These are phyloP conservation scores for Orussus abietinus DNA, from an alignment of 1,140 invertebrate species.

Conservation along the genomic window DNA sequence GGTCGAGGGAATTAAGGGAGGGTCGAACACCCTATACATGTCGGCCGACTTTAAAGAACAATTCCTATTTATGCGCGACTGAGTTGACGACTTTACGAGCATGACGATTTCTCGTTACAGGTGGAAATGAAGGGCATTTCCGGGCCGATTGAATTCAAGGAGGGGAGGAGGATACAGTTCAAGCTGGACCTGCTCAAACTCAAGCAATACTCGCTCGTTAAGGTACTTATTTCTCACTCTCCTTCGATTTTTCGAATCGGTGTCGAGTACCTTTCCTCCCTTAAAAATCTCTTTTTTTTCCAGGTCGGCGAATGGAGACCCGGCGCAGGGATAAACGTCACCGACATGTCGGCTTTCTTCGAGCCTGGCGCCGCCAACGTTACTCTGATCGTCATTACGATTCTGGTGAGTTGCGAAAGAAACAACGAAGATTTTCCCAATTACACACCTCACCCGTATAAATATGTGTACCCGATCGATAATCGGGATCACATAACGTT, in stretches of 20 bases:
- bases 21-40: too few species aligned
- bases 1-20: too few species aligned
- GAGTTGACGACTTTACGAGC: too few species aligned
- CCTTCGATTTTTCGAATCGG: neutral
- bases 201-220: slow-evolving; percentile 67
- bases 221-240: slow-evolving; percentile 34
- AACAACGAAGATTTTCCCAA: too few species aligned
- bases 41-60: too few species aligned
- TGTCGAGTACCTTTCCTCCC: neutral
- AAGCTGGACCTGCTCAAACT: slow-evolving; percentile 76
- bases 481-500: too few species aligned
- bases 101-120: too few species aligned
- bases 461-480: too few species aligned
- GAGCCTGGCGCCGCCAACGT: slow-evolving; percentile 60
- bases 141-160: slow-evolving; percentile 74
- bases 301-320: slow-evolving; percentile 64
- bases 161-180: slow-evolving; percentile 69
- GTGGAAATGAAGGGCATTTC: slow-evolving; percentile 72
- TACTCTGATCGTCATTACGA: slow-evolving; percentile 65
- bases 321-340: slow-evolving; percentile 57
- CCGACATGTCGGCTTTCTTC: slow-evolving; percentile 58
- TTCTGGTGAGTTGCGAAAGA: slow-evolving; percentile 61
- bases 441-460: too few species aligned
- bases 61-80: too few species aligned
- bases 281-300: slow-evolving; percentile 3